Conservation (phyloP, 2,888 invertebrate genomes). For the Perithous albicinctus region DNA sequence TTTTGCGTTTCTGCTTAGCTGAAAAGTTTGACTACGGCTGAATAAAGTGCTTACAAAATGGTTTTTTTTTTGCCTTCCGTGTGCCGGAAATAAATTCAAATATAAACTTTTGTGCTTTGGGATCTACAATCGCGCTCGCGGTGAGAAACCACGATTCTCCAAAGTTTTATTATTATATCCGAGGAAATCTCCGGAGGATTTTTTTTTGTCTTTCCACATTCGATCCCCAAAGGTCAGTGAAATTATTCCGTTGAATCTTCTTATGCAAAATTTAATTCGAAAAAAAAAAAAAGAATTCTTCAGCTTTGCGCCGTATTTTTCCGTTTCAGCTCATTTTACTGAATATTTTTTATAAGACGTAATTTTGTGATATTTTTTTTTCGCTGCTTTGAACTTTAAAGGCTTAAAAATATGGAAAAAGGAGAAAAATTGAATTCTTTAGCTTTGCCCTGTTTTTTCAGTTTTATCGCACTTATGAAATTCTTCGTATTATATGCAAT, state of each 20-base stretch:
- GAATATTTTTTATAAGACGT: no score
- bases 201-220: neutral
- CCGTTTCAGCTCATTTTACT: no score
- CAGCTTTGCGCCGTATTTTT: no score
- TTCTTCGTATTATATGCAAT: no score
- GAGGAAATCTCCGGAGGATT: conserved; percentile 17
- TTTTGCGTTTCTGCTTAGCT: neutral
- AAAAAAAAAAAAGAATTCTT: neutral
- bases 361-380: no score
- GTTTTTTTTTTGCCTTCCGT: conserved; percentile 6
- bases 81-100: neutral
- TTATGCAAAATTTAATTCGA: neutral
- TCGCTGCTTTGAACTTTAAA: no score
- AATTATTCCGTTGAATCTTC: neutral
- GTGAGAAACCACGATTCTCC: neutral
- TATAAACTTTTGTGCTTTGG: conserved; percentile 13
- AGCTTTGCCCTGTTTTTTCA: no score
- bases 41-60: conserved; percentile 24
- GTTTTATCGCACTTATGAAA: no score
- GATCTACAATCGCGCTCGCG: conserved; percentile 5
- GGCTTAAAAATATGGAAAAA: no score
- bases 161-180: conserved; percentile 18
- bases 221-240: conserved; percentile 26
- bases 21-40: neutral
- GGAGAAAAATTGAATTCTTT: no score